A percentile compares a stretch with the other conserved stretches of the same genome.
phyloP scores from a whole-genome alignment of 2,113 vertebrate genomes.

The Elachura formosa region DNA sequence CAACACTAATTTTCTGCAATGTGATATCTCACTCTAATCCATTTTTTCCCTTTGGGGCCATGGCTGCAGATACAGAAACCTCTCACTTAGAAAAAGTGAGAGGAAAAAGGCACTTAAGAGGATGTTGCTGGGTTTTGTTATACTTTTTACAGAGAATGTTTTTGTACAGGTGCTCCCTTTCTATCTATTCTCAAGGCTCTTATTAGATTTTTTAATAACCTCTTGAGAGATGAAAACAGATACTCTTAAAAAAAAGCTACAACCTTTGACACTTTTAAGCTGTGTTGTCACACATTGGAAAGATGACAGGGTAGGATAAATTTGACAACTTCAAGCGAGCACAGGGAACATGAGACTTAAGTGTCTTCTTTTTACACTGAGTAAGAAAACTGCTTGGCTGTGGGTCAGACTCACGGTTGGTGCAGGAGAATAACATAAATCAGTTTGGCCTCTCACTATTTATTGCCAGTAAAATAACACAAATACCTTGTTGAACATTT shows the following conservation, averaged over 20 bases:
- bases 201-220: neutral
- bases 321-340: neutral
- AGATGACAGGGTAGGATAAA: neutral
- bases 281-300: neutral
- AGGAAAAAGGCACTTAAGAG: neutral
- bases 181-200: neutral
- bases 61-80: neutral
- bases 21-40: constrained; percentile 9
- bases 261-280: constrained; percentile 24
- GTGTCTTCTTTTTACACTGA: neutral
- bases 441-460: neutral
- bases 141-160: neutral
- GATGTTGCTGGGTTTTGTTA: neutral
- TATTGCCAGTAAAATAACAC: neutral
- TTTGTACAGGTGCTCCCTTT: neutral
- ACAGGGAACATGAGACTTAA: neutral
- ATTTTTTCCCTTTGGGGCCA: neutral
- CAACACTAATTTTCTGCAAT: constrained; percentile 34
- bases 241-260: neutral
- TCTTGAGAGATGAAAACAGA: neutral
- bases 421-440: neutral
- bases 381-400: neutral
- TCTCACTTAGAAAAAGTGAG: neutral
- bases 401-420: neutral
- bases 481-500: neutral